A percentile compares a stretch with the other conserved stretches of the same genome.
Conservation (phyloP, 1,140 invertebrate genomes). For the Lineus longissimus region DNA sequence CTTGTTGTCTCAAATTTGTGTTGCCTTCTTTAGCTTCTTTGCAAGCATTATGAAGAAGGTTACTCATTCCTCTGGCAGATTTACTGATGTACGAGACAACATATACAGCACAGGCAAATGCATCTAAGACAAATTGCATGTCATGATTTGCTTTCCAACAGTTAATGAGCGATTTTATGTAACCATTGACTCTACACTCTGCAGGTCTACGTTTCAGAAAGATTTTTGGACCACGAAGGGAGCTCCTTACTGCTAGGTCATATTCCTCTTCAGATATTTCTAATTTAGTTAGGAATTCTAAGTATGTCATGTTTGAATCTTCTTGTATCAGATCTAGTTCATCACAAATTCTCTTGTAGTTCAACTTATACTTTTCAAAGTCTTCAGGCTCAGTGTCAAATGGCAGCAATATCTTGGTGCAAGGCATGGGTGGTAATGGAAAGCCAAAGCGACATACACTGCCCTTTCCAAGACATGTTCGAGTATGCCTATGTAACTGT, state of each 20-base stretch:
- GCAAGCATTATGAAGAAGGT: not conserved
- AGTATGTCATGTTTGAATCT: not conserved
- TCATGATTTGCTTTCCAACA: conserved; percentile 20
- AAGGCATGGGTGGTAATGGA: conserved; percentile 19
- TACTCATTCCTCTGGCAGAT: not conserved
- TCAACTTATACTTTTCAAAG: not conserved
- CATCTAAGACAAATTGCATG: conserved; percentile 15
- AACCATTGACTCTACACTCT: not conserved
- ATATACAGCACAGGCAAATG: conserved; percentile 16
- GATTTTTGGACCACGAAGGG: too few species aligned
- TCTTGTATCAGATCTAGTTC: not conserved
- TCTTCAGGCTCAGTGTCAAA: conserved; percentile 5
- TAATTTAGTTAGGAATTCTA: not conserved
- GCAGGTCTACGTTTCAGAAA: not conserved
- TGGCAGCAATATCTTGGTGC: conserved; percentile 18
- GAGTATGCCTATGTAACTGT: conserved; percentile 21
- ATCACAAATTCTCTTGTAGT: not conserved
- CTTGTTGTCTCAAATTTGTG: not conserved
- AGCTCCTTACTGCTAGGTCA: not conserved
- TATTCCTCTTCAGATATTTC: not conserved
- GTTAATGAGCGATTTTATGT: not conserved
- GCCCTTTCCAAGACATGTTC: conserved; percentile 20
- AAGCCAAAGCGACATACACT: conserved; percentile 26
- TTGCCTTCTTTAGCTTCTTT: conserved; percentile 3
- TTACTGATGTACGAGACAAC: conserved; percentile 2